Evolutionary conservation across 2,113 vertebrate species (phyloP), one percentile per base, ranked within the genome.

Genomic region (Triplophysa siluroides): DNA sequence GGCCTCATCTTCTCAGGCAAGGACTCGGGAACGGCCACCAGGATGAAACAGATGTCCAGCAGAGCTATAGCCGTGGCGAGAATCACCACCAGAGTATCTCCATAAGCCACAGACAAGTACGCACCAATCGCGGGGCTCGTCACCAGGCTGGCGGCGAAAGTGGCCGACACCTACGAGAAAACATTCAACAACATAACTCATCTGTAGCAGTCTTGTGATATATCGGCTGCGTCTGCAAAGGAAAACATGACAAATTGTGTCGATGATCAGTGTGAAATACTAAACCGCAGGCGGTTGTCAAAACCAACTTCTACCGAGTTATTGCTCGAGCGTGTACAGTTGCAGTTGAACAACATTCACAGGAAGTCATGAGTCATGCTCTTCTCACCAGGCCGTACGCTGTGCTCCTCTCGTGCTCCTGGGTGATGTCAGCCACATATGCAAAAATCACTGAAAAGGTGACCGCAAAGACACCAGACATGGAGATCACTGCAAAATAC

Each of bases 401-500:
- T 0, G 96, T 97, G 90, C 94, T 97, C 81, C 96, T 92, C 81
- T 97, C 96, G 64, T 97, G 96, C 84, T 97, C 96, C 86, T 96
- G 94, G 0, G 96, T 97, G 88, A 97, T 96, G 83, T 97, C 96
- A 0, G 95, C 96, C 84, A 96, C 95, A 0, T 96, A 96, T 26
- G 95, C 96, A 89, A 97, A 97, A 76, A 96, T 95, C 78, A 96
- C 95, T 0, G 96, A 97, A 72, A 97, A 97, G 14, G 96, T 96
- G 86, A 97, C 95, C 18, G 95, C 95, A 81, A 97, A 97, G 69
- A 97, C 95, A 8, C 95, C 95, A 0, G 96, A 96, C 94, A 97
- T 95, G 67, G 95, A 97, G 88, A 97, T 97, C 77, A 97, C 95
- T 0, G 96, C 96, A 90, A 97, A 97, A 85, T 97, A 97, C 96